Evolutionary conservation across 1,140 invertebrate species (phyloP).

Genomic region (Aporrectodea caliginosa): DNA sequence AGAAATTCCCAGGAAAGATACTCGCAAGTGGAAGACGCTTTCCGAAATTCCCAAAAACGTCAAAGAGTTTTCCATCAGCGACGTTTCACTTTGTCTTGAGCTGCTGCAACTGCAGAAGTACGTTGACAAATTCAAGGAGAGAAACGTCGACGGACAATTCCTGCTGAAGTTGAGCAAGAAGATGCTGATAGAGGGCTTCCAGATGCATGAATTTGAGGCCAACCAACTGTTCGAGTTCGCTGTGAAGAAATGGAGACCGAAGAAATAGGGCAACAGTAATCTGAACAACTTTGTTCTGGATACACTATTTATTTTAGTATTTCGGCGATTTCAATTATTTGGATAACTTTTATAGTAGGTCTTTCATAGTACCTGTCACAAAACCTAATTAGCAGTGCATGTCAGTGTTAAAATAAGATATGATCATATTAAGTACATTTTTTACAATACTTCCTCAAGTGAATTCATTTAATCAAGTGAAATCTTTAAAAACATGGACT

Average conservation of each 20-base stretch:
- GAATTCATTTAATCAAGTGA: no score
- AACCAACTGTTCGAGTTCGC: neutral
- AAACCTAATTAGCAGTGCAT: no score
- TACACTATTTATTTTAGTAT: no score
- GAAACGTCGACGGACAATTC: neutral
- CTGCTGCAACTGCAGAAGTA: neutral
- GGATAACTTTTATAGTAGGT: no score
- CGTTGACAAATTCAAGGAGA: neutral
- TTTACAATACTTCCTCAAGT: no score
- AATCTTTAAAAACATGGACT: no score
- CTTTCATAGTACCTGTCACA: no score
- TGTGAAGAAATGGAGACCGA: neutral
- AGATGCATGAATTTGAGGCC: neutral
- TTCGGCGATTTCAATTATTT: no score
- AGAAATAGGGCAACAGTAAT: neutral
- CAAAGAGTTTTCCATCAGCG: neutral
- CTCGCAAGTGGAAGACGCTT: neutral
- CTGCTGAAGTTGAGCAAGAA: neutral
- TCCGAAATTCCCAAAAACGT: neutral
- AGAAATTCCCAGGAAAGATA: neutral
- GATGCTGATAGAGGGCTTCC: neutral
- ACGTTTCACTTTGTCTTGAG: neutral
- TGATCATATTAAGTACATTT: no score
- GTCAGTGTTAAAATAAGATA: no score
- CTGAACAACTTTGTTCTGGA: neutral